phyloP scores from a whole-genome alignment of 2,888 invertebrate species.

The Anorthoa munda region DNA sequence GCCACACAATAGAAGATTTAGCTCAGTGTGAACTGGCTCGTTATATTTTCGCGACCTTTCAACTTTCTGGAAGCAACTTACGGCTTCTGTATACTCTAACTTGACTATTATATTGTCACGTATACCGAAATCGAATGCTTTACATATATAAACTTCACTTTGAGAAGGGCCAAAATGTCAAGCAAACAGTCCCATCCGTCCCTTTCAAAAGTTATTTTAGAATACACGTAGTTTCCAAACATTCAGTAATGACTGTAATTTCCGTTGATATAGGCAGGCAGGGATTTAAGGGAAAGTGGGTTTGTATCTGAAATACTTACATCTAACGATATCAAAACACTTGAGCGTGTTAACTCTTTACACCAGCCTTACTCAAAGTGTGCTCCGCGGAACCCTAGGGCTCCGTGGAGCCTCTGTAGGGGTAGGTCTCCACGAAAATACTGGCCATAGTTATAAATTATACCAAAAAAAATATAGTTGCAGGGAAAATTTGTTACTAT shows the following conservation, averaged over 20 bases:
- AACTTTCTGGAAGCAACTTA: slow-evolving; percentile 19
- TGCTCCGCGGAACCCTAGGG: no score
- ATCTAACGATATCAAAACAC: slow-evolving; percentile 10
- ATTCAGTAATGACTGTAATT: slow-evolving; percentile 32
- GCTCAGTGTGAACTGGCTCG: slow-evolving; percentile 45
- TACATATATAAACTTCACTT: slow-evolving; percentile 40
- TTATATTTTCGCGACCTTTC: slow-evolving; percentile 47
- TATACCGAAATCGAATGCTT: slow-evolving; percentile 24
- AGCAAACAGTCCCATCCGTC: slow-evolving; percentile 44
- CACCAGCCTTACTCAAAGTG: no score
- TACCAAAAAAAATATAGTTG: no score
- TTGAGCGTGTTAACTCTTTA: not conserved
- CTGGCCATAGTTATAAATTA: no score
- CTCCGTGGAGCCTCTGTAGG: no score
- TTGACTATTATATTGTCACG: slow-evolving; percentile 24
- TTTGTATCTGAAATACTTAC: not conserved
- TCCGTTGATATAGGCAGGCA: slow-evolving; percentile 39
- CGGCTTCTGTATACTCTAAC: slow-evolving; percentile 31
- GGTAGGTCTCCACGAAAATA: no score
- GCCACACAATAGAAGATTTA: slow-evolving; percentile 44
- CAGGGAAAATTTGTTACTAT: no score
- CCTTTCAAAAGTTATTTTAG: slow-evolving; percentile 36
- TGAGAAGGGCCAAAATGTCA: slow-evolving; percentile 38
- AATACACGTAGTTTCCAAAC: slow-evolving; percentile 31
- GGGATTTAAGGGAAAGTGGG: slow-evolving; percentile 19